Evolutionary conservation across 2,113 vertebrate genomes (phyloP).

Genomic region (Lepidothrix coronata): DNA sequence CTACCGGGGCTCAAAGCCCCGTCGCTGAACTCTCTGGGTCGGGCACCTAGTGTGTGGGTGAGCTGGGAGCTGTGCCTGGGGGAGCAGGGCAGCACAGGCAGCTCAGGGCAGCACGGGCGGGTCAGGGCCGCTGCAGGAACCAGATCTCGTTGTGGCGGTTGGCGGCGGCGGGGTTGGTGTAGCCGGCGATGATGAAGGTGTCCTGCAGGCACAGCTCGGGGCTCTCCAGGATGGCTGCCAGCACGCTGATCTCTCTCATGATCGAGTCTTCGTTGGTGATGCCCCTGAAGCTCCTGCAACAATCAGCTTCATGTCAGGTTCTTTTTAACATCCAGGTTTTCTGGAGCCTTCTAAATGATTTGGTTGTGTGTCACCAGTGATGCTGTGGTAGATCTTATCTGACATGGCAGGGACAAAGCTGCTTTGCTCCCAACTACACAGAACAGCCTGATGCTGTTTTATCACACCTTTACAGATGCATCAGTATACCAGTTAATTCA

Average conservation of each 20-base stretch:
- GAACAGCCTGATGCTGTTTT: not conserved
- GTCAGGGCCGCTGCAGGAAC: constrained; percentile 78
- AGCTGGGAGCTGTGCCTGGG: not conserved
- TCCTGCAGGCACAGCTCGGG: constrained; percentile 70
- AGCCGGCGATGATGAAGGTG: constrained; percentile 86
- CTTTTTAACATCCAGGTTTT: not conserved
- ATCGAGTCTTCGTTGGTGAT: constrained; percentile 84
- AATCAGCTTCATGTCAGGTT: not conserved
- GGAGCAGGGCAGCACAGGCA: not conserved
- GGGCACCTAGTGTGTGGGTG: not conserved
- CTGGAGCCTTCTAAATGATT: not conserved
- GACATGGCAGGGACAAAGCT: too few relatives aligned
- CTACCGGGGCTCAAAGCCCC: not conserved
- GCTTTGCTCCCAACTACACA: not conserved
- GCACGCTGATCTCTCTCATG: constrained; percentile 74
- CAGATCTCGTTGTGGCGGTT: constrained; percentile 87
- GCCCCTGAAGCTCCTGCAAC: constrained; percentile 79
- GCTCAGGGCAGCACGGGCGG: not conserved
- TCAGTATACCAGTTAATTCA: not conserved
- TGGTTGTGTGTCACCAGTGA: not conserved
- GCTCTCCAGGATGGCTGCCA: constrained; percentile 80
- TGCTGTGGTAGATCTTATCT: not conserved
- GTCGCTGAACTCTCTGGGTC: fast-evolving
- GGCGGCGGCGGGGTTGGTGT: constrained; percentile 86
- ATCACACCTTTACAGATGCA: not conserved